phyloP scores from a whole-genome alignment of 2,113 vertebrate species.

The Galemys pyrenaicus region DNA sequence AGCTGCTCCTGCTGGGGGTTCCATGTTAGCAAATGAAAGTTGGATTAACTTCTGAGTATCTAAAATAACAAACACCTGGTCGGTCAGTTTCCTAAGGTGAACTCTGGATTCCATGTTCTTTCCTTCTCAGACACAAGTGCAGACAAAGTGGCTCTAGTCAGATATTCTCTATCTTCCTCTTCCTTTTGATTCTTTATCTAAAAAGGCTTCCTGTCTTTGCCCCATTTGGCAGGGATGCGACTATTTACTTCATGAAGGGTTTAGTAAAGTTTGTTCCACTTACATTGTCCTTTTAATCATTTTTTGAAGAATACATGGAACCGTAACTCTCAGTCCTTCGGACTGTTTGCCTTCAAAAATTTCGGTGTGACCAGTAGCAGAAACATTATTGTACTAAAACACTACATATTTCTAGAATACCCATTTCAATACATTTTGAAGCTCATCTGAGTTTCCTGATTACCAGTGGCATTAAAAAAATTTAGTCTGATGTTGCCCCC shows the following conservation, averaged over 20 bases:
- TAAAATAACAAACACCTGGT: background rate
- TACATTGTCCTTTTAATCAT: background rate
- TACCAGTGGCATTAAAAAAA: background rate
- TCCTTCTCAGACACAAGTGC: background rate
- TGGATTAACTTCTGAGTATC: background rate
- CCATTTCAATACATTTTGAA: background rate
- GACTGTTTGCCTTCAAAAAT: background rate
- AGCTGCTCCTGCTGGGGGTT: background rate
- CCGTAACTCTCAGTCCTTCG: background rate
- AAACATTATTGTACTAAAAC: background rate
- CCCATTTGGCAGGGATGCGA: background rate
- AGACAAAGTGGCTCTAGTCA: background rate
- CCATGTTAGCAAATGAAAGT: background rate
- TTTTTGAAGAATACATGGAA: background rate
- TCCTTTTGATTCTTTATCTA: background rate
- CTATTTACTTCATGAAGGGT: background rate
- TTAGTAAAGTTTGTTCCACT: background rate
- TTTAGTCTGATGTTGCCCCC: background rate
- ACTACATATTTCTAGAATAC: background rate
- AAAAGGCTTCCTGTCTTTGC: background rate
- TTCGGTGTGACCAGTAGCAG: background rate
- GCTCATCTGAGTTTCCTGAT: slow-evolving; percentile 1
- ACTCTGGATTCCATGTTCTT: background rate
- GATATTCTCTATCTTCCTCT: background rate
- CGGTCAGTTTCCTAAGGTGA: background rate